Conservation (phyloP, 2,797 vertebrate genomes). For the Sebastes baramenuke region DNA sequence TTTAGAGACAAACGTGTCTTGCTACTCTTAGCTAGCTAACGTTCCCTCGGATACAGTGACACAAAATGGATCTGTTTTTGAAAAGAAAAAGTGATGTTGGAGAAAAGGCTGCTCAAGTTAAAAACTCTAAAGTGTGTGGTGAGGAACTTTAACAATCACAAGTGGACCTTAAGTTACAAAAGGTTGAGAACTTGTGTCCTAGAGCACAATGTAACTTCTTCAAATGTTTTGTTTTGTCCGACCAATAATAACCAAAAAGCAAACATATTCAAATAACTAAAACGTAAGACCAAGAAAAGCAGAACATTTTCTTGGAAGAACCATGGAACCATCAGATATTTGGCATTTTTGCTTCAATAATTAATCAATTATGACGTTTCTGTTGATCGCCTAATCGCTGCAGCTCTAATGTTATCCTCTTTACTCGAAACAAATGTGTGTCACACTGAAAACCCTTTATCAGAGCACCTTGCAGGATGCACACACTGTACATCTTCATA, state of each 20-base stretch:
- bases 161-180: no score
- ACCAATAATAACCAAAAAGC: background rate
- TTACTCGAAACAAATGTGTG: background rate
- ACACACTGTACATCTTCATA: background rate
- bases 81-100: no score
- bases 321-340: background rate
- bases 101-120: accelerated
- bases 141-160: accelerated
- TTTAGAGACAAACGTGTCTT: no score
- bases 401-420: accelerated
- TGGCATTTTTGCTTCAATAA: background rate
- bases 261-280: background rate
- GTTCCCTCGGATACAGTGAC: no score
- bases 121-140: accelerated
- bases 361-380: background rate
- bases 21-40: no score
- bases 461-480: background rate
- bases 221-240: background rate
- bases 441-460: background rate
- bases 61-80: no score
- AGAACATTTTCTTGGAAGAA: background rate
- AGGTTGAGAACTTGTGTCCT: background rate
- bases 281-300: background rate
- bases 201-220: background rate
- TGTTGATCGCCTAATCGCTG: background rate